These are phyloP conservation scores for Salvelinus alpinus DNA, from an alignment of 2,113 vertebrate genomes.

Conservation along the genomic window DNA sequence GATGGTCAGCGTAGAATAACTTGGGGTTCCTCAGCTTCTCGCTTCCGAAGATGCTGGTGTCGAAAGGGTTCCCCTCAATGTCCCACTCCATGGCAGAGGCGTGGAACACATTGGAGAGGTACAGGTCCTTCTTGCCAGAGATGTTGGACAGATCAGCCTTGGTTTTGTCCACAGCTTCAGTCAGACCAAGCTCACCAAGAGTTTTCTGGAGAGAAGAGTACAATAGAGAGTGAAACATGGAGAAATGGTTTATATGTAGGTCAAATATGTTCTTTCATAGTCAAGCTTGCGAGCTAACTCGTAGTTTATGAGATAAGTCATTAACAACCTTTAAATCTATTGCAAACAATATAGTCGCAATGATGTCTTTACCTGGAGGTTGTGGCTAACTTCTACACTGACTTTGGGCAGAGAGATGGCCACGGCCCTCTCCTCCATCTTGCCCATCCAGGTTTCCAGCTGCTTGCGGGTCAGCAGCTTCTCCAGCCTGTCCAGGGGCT, in stretches of 20 bases:
- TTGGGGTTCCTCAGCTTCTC: slow-evolving; percentile 88
- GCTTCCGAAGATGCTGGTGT: slow-evolving; percentile 82
- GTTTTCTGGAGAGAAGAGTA: slow-evolving; percentile 80
- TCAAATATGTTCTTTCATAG: neutral
- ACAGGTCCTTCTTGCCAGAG: slow-evolving; percentile 96
- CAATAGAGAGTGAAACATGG: neutral
- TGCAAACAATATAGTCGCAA: neutral
- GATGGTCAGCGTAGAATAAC: slow-evolving; percentile 94
- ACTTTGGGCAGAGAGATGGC: slow-evolving; percentile 94
- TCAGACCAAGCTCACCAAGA: slow-evolving; percentile 87
- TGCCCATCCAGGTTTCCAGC: slow-evolving; percentile 86
- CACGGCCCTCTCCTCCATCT: slow-evolving; percentile 85
- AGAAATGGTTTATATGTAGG: neutral
- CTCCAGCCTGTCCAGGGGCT: slow-evolving; percentile 88
- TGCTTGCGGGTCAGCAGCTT: slow-evolving; percentile 91
- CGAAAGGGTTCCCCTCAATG: slow-evolving; percentile 85
- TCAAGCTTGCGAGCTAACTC: neutral
- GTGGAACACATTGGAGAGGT: slow-evolving; percentile 90
- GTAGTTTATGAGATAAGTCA: neutral
- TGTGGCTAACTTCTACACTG: slow-evolving; percentile 87
- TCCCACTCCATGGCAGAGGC: slow-evolving; percentile 88
- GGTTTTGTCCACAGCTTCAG: slow-evolving; percentile 91
- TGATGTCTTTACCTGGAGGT: slow-evolving; percentile 81
- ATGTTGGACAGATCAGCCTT: slow-evolving; percentile 96
- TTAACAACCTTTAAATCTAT: neutral